These are phyloP conservation scores for Drosophila kanekoi DNA, from an alignment of 2,888 invertebrate genomes.

Conservation along the genomic window DNA sequence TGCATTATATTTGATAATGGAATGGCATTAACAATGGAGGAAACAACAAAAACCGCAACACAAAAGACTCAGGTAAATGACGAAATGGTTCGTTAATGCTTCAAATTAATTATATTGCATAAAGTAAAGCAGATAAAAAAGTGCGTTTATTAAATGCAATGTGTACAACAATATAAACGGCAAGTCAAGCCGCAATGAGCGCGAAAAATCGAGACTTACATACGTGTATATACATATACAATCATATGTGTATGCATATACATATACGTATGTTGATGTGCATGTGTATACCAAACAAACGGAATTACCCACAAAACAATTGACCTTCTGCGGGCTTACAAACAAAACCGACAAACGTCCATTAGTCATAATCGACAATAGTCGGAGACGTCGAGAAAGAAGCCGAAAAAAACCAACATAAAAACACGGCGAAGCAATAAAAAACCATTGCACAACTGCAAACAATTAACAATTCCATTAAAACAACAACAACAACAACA, in stretches of 20 bases:
- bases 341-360: conserved; percentile 64
- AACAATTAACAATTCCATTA: conserved; percentile 72
- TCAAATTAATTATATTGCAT: conserved; percentile 69
- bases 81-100: conserved; percentile 75
- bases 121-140: conserved; percentile 51
- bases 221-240: conserved; percentile 1
- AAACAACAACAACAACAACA: conserved; percentile 32
- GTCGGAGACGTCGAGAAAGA: conserved; percentile 61
- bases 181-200: conserved; percentile 37
- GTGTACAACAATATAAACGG: conserved; percentile 62
- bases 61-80: conserved; percentile 55
- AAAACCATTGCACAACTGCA: conserved; percentile 72
- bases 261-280: background rate
- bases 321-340: conserved; percentile 75
- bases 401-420: conserved; percentile 56
- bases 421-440: conserved; percentile 39
- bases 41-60: conserved; percentile 36
- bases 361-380: conserved; percentile 76
- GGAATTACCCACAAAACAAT: conserved; percentile 77
- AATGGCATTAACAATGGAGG: conserved; percentile 13
- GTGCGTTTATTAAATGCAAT: conserved; percentile 56
- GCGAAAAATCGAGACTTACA: conserved; percentile 19
- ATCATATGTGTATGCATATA: conserved; percentile 7
- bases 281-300: conserved; percentile 49
- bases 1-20: conserved; percentile 18